Evolutionary conservation across 2,113 vertebrate species (phyloP).

Genomic region (Sapayoa aenigma): DNA sequence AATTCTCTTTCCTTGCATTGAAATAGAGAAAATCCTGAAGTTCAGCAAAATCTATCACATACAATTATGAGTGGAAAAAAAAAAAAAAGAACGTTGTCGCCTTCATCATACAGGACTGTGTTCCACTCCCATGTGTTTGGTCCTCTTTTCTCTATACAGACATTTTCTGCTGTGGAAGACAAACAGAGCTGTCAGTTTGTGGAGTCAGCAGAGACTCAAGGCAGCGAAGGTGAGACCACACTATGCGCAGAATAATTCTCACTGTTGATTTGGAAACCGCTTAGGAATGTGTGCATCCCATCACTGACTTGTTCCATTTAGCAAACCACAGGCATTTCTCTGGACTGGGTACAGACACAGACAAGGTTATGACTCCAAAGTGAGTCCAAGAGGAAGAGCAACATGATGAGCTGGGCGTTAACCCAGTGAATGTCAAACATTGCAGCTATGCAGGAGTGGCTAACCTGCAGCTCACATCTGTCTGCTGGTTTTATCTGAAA

Average conservation of each 20-base stretch:
- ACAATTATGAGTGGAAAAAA: accelerated
- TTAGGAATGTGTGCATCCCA: background rate
- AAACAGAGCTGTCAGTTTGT: accelerated
- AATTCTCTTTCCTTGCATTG: background rate
- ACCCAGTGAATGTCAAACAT: background rate
- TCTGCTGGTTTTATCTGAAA: background rate
- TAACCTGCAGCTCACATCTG: background rate
- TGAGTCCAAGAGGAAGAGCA: background rate
- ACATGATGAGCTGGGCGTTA: background rate
- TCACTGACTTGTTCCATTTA: background rate
- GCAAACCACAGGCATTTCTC: background rate
- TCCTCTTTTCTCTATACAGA: background rate
- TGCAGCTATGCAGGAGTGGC: background rate
- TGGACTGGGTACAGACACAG: background rate
- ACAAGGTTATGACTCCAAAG: background rate
- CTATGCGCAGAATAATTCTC: accelerated
- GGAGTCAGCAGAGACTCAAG: background rate
- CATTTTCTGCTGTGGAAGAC: background rate
- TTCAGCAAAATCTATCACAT: background rate
- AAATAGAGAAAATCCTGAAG: background rate
- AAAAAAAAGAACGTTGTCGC: accelerated
- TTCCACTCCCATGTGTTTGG: accelerated
- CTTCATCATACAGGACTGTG: background rate
- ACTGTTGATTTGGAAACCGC: background rate
- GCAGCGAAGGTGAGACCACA: background rate